phyloP scores from a whole-genome alignment of 2,888 invertebrate species.

The Patella pellucida region DNA sequence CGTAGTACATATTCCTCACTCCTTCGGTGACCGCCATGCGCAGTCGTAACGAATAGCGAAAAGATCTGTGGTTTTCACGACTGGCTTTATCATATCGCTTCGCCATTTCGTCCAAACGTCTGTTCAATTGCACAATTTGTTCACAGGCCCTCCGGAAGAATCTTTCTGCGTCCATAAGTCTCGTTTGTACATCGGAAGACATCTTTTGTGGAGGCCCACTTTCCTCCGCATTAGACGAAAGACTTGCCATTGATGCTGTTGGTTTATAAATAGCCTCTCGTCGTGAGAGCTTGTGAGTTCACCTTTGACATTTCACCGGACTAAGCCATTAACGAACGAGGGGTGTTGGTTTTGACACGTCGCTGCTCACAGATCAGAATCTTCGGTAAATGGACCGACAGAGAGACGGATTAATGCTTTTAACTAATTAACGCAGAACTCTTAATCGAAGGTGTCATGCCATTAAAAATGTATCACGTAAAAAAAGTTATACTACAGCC shows the following conservation, averaged over 20 bases:
- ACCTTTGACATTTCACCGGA: no score
- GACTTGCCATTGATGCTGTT: neutral
- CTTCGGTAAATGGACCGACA: no score
- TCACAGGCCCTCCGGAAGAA: slow-evolving; percentile 46
- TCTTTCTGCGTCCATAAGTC: slow-evolving; percentile 39
- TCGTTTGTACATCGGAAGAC: slow-evolving; percentile 28
- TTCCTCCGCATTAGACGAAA: neutral
- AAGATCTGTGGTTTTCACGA: slow-evolving; percentile 48
- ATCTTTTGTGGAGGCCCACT: slow-evolving; percentile 4
- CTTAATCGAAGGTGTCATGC: no score
- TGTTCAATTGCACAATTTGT: slow-evolving; percentile 50
- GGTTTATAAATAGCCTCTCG: neutral
- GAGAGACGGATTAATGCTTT: no score
- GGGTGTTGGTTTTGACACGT: no score
- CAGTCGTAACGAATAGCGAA: slow-evolving; percentile 50
- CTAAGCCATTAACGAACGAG: no score
- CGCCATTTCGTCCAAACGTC: slow-evolving; percentile 45
- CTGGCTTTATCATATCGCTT: slow-evolving; percentile 48
- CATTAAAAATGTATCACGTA: no score
- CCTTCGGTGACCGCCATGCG: slow-evolving; percentile 53
- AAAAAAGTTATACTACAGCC: no score
- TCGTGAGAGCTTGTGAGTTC: neutral
- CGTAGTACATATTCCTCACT: slow-evolving; percentile 55
- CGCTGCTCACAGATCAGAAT: no score
- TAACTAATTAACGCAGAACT: no score